Evolutionary conservation across 2,113 vertebrate species (phyloP).

Genomic region (Petroica traversi): DNA sequence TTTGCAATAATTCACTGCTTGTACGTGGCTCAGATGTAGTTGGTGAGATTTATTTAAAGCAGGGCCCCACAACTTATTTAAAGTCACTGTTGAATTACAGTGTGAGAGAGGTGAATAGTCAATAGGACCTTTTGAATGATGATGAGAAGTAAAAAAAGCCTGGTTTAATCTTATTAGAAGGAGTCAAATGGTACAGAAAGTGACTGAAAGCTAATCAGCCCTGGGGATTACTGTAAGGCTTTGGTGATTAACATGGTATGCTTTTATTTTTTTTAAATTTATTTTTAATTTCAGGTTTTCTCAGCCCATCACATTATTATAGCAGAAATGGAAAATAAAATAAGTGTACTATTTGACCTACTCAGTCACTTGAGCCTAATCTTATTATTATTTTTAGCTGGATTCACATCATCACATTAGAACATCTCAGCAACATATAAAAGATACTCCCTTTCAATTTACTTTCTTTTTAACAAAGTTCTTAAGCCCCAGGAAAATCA

Average conservation of each 20-base stretch:
- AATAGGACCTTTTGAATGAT: constrained; percentile 18
- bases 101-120: constrained; percentile 17
- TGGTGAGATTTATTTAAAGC: neutral
- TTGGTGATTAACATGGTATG: neutral
- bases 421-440: neutral
- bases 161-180: constrained; percentile 43
- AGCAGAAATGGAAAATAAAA: neutral
- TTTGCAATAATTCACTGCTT: neutral
- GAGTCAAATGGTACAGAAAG: constrained; percentile 3
- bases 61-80: neutral
- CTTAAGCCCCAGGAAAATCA: neutral
- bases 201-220: constrained; percentile 38
- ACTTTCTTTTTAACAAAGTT: neutral
- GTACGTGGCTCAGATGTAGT: neutral
- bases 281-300: neutral
- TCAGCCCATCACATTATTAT: neutral
- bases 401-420: neutral
- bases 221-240: neutral
- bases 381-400: neutral
- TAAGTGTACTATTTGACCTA: neutral
- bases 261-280: neutral
- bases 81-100: neutral
- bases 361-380: neutral
- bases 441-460: neutral
- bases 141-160: neutral